A percentile compares a stretch with the other conserved stretches of the same genome.
Conservation (phyloP, 2,888 invertebrate species). For the Priocnemis perturbator region DNA sequence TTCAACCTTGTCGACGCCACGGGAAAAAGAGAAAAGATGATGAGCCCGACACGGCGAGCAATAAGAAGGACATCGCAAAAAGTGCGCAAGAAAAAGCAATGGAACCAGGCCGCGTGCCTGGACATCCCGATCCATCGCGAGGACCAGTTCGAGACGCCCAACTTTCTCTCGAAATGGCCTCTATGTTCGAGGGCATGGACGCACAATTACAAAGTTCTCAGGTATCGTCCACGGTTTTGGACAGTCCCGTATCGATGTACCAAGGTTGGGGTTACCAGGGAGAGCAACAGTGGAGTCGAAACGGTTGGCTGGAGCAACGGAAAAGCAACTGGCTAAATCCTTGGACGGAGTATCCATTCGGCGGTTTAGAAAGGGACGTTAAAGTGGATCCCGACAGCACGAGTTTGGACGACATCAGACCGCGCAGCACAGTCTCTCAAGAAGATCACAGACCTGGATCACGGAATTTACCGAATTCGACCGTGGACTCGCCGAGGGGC, state of each 20-base stretch:
- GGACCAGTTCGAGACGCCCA: slow-evolving; percentile 73
- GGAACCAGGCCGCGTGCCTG: slow-evolving; percentile 59
- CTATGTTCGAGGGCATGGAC: slow-evolving; percentile 87
- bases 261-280: slow-evolving; percentile 74
- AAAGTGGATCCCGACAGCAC: slow-evolving; percentile 88
- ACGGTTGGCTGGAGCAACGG: slow-evolving; percentile 71
- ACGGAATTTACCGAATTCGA: slow-evolving; percentile 65
- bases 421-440: slow-evolving; percentile 68
- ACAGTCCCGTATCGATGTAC: slow-evolving; percentile 77
- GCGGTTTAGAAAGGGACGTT: slow-evolving; percentile 76
- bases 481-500: slow-evolving; percentile 62
- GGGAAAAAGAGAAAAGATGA: slow-evolving; percentile 88
- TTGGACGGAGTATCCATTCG: slow-evolving; percentile 71
- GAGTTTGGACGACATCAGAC: slow-evolving; percentile 74
- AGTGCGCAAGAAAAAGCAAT: slow-evolving; percentile 60
- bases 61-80: slow-evolving; percentile 71
- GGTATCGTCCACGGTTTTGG: slow-evolving; percentile 89
- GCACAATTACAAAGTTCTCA: slow-evolving; percentile 90
- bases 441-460: slow-evolving; percentile 70
- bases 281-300: slow-evolving; percentile 71
- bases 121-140: slow-evolving; percentile 61
- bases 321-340: slow-evolving; percentile 73
- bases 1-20: slow-evolving; percentile 87
- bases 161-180: slow-evolving; percentile 83
- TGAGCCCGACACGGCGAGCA: slow-evolving; percentile 77